These are phyloP conservation scores for Chauna torquata DNA, from an alignment of 2,113 vertebrate species.

Conservation along the genomic window DNA sequence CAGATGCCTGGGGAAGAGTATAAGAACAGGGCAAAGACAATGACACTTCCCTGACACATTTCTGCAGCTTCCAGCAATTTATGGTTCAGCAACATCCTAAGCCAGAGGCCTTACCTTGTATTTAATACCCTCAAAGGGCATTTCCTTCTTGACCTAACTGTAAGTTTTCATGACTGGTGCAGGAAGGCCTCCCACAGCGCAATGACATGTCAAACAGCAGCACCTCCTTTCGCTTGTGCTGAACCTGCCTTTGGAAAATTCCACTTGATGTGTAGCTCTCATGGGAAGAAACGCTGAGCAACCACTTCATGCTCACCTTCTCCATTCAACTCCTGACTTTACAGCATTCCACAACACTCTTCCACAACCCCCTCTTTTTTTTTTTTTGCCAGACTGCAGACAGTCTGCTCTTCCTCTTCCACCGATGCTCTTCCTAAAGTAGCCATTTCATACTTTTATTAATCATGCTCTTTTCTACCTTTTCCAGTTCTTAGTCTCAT, in stretches of 20 bases:
- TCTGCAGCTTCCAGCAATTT: neutral
- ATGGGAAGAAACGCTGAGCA: neutral
- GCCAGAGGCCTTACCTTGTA: neutral
- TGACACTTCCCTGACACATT: neutral
- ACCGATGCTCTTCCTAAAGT: neutral
- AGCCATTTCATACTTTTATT: neutral
- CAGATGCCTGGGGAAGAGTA: neutral
- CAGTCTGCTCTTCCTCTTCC: neutral
- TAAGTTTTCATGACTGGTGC: neutral
- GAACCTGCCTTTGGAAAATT: neutral
- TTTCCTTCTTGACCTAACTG: neutral
- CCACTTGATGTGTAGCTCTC: neutral
- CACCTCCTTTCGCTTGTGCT: neutral
- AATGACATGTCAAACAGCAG: neutral
- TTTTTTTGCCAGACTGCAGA: neutral
- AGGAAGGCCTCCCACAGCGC: neutral
- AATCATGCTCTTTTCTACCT: neutral
- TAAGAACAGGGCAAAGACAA: accelerated
- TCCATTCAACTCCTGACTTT: neutral
- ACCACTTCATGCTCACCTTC: neutral
- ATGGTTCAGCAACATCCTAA: neutral
- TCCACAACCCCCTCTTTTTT: neutral
- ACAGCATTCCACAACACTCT: neutral
- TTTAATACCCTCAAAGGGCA: neutral
- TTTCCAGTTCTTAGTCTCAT: neutral